Percentiles rank a stretch among this genome's conserved stretches.
phyloP scores from a whole-genome alignment of 2,113 vertebrate genomes.

The Martes martes region DNA sequence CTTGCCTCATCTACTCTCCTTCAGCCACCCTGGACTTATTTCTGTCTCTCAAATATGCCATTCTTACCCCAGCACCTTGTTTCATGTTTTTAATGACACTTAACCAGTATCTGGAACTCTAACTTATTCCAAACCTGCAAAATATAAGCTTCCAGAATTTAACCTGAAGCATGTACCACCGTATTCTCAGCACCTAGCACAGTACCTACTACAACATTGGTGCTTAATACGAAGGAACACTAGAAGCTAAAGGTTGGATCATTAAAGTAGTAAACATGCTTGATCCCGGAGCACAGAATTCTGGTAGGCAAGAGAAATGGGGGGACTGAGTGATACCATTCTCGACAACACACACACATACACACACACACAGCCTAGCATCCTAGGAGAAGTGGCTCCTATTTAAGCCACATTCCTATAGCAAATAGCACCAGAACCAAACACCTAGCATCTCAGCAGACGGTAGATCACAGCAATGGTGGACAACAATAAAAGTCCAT shows the following conservation, averaged over 20 bases:
- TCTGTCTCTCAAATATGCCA: background rate
- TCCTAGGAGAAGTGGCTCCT: background rate
- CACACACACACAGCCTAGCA: background rate
- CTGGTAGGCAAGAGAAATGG: background rate
- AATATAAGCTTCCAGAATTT: background rate
- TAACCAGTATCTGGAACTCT: background rate
- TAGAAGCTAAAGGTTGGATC: background rate
- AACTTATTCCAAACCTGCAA: background rate
- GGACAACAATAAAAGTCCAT: background rate
- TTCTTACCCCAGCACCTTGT: background rate
- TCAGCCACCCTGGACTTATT: background rate
- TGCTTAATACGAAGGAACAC: background rate
- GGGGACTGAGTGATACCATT: background rate
- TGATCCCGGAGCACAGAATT: background rate
- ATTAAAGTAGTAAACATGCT: background rate
- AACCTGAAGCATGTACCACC: too few relatives aligned
- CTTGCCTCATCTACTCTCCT: background rate
- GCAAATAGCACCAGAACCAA: background rate
- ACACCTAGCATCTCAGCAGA: background rate
- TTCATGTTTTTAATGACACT: background rate
- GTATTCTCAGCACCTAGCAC: background rate
- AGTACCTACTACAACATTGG: background rate
- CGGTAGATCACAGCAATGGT: background rate
- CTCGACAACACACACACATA: background rate
- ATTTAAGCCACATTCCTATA: background rate